Evolutionary conservation across 1,140 invertebrate genomes (phyloP).

Genomic region (Cydia amplana): DNA sequence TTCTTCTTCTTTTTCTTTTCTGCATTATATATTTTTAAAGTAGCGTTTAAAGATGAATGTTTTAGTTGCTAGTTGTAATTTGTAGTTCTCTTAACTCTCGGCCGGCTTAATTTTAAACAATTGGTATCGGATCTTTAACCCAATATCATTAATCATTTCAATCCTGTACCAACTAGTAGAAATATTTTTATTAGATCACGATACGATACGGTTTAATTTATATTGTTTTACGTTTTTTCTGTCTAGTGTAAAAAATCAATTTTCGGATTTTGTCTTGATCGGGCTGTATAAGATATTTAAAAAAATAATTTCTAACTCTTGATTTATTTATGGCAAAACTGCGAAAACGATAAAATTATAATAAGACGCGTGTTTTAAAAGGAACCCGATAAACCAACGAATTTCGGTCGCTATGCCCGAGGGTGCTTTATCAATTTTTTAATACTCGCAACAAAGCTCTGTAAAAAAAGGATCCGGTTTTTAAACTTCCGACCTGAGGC

Average conservation of each 20-base stretch:
- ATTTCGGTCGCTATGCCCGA: constrained; percentile 5
- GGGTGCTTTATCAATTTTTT: constrained; percentile 17
- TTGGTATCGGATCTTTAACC: no score
- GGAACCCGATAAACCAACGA: background rate
- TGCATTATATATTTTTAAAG: background rate
- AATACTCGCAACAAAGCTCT: background rate
- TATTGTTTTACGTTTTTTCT: no score
- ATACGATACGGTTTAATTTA: background rate
- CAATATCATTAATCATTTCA: background rate
- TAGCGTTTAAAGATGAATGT: background rate
- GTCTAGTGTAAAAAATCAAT: no score
- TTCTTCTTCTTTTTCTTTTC: background rate
- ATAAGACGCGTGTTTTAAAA: background rate
- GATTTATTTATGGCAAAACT: background rate
- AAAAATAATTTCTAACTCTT: background rate
- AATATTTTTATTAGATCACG: background rate
- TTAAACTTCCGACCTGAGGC: constrained; percentile 10
- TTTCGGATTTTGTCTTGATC: no score
- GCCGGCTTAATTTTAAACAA: background rate
- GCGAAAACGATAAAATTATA: background rate
- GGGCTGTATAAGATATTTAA: background rate
- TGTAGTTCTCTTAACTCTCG: background rate
- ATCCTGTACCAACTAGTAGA: background rate
- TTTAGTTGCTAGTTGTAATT: background rate
- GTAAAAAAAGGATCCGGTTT: constrained; percentile 20